phyloP scores from a whole-genome alignment of 2,888 invertebrate genomes.

The Xestia c-nigrum region DNA sequence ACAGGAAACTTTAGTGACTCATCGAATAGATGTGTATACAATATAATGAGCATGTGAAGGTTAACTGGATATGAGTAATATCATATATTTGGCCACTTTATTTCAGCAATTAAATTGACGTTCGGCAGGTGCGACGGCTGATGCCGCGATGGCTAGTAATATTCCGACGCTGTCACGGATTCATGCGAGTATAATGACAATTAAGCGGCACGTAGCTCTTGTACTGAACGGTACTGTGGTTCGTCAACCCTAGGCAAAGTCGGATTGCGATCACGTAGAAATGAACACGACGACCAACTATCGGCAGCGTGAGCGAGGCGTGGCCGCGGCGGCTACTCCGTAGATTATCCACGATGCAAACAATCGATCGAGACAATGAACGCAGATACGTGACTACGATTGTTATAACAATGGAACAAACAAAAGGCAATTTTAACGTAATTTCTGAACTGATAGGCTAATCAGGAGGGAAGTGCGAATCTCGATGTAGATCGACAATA shows the following conservation, averaged over 20 bases:
- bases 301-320: conserved; percentile 18
- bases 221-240: conserved; percentile 77
- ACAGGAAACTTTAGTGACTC: conserved; percentile 24
- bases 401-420: conserved; percentile 63
- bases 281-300: conserved; percentile 75
- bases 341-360: conserved; percentile 52
- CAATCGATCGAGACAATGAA: conserved; percentile 65
- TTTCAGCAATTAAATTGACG: conserved; percentile 9
- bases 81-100: conserved; percentile 21
- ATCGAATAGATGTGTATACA: conserved; percentile 30
- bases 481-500: conserved; percentile 50
- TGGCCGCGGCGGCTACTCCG: conserved; percentile 1
- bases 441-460: conserved; percentile 56
- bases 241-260: conserved; percentile 79
- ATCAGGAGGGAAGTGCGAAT: conserved; percentile 55
- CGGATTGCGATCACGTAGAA: conserved; percentile 80
- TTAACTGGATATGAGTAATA: conserved; percentile 45
- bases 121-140: not conserved
- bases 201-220: conserved; percentile 63
- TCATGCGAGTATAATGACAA: conserved; percentile 66
- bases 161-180: conserved; percentile 56
- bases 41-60: conserved; percentile 46
- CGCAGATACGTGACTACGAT: conserved; percentile 59
- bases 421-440: conserved; percentile 64
- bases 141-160: conserved; percentile 2